A percentile compares a stretch with the other conserved stretches of the same genome.
These are phyloP conservation scores for Prosapia bicincta DNA, from an alignment of 2,888 invertebrate genomes.

Conservation along the genomic window DNA sequence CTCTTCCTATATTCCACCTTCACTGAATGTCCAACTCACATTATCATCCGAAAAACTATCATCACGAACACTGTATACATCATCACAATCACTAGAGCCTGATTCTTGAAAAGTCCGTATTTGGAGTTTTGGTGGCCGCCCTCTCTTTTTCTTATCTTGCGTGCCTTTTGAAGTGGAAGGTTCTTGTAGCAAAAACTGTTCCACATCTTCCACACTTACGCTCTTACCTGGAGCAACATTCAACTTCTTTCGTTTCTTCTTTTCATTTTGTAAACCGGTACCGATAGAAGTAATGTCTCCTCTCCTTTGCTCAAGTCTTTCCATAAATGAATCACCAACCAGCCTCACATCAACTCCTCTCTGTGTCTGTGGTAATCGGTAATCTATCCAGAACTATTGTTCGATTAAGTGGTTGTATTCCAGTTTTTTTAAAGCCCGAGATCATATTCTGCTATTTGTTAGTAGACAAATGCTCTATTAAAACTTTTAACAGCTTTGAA, in stretches of 20 bases:
- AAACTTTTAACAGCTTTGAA: slow-evolving; percentile 20
- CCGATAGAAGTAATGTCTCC: too few relatives aligned
- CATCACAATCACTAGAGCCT: too few relatives aligned
- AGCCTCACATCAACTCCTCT: neutral
- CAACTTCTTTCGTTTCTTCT: neutral
- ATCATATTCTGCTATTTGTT: slow-evolving; percentile 10
- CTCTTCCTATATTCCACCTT: too few relatives aligned
- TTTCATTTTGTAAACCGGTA: neutral
- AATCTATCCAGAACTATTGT: slow-evolving; percentile 1
- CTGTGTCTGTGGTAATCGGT: slow-evolving; percentile 11
- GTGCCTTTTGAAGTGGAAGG: too few relatives aligned
- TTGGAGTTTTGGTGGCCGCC: too few relatives aligned
- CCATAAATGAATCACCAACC: slow-evolving; percentile 15
- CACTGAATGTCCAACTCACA: too few relatives aligned
- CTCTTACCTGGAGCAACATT: slow-evolving; percentile 15
- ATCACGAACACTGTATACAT: too few relatives aligned
- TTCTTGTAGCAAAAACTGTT: too few relatives aligned
- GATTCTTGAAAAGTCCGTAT: too few relatives aligned
- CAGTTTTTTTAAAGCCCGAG: slow-evolving; percentile 16
- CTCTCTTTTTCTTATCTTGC: too few relatives aligned
- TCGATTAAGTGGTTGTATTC: neutral
- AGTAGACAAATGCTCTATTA: slow-evolving; percentile 9
- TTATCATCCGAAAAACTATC: too few relatives aligned
- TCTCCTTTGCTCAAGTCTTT: slow-evolving; percentile 10
- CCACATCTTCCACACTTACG: neutral